Evolutionary conservation across 2,113 vertebrate genomes (phyloP), one percentile per base, ranked within the genome.

Genomic region (Nansenia antarctica): DNA sequence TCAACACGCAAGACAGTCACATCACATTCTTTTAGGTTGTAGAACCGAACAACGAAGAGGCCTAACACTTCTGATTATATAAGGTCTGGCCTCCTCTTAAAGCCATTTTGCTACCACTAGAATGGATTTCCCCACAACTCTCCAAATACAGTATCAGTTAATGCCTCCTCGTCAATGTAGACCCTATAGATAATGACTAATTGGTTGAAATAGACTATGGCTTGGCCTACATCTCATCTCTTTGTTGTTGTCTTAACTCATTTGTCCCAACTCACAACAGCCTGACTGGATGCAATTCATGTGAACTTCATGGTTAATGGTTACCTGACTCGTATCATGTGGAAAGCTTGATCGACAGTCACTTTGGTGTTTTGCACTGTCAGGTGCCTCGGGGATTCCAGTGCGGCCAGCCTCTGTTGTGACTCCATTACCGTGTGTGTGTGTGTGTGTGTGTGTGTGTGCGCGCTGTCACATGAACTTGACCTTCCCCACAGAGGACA

Each of bases 391-490:
- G n/a, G 45, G n/a, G 20, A 49, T 49, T n/a, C 45, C n/a, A 49
- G 18, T 26, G 52, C 12, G n/a, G 7, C 9, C 22, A n/a, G 30
- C 9, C 8, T 14, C n/a, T 22, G 45, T 18, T 11, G n/a, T 58
- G 18, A 31, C 9, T 12, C 15, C 5, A 60, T 34, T 34, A 26
- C 18, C 2, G 15, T 14, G 45, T n/a, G n/a, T n/a, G n/a, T n/a
- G n/a, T n/a, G n/a, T n/a, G 12, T 67, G 32, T 34, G 45, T 55
- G 53, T 37, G 72, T 6, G 52, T 54, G 52, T 27, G 52, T 54
- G n/a, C 4, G 52, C 24, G 1, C 9, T 26, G 12, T 60, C 6
- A 60, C 18, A 12, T 53, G 32, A 47, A 67, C 35, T 39, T 74
- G 24, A 49, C 52, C 49, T 37, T 7, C n/a, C 26, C n/a, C 12